Evolutionary conservation across 2,113 vertebrate genomes (phyloP).

Genomic region (Gallinago jamesoni): DNA sequence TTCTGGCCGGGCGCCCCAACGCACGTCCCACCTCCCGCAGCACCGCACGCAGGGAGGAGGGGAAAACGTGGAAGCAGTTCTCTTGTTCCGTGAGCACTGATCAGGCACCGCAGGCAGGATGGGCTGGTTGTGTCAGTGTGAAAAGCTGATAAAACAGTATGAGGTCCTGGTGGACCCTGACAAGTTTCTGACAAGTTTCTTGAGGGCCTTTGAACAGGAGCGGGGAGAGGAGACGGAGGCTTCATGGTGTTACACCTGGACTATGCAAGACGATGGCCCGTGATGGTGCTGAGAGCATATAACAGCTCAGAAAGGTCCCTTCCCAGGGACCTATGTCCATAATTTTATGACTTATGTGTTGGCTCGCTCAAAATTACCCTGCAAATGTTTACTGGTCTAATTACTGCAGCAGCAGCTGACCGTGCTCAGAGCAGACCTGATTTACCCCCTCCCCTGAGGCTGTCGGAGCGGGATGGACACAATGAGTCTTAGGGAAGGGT

Average conservation of each 20-base stretch:
- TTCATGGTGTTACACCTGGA: background rate
- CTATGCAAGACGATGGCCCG: accelerated
- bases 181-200: background rate
- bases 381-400: background rate
- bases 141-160: background rate
- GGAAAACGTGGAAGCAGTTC: background rate
- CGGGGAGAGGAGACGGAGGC: background rate
- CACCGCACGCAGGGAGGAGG: accelerated
- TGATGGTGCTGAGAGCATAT: background rate
- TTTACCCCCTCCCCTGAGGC: background rate
- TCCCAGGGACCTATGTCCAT: background rate
- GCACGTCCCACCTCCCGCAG: background rate
- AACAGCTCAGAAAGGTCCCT: background rate
- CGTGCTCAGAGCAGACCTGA: background rate
- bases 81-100: background rate
- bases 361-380: background rate
- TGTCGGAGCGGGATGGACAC: accelerated
- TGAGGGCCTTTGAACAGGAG: background rate
- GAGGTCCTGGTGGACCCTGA: background rate
- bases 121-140: background rate
- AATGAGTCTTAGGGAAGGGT: background rate
- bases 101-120: background rate
- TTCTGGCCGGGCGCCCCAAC: background rate
- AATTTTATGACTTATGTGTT: background rate
- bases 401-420: background rate